phyloP scores from a whole-genome alignment of 2,113 vertebrate genomes.

The Sphaerodactylus townsendi region DNA sequence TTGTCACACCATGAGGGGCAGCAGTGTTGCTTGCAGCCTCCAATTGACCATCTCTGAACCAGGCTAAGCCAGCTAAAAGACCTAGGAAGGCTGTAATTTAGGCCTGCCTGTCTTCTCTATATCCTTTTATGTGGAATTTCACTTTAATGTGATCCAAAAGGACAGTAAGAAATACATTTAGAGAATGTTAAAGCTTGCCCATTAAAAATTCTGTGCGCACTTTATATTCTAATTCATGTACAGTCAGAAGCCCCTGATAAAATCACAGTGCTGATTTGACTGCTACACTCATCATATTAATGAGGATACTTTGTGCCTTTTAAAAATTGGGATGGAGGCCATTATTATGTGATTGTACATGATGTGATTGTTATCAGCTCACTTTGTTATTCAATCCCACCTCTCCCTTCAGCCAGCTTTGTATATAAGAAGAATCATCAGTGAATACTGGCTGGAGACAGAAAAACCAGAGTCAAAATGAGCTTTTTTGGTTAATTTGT shows the following conservation, averaged over 20 bases:
- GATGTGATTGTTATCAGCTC: constrained; percentile 81
- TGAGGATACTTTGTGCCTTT: constrained; percentile 86
- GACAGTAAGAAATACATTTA: constrained; percentile 81
- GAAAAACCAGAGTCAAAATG: constrained; percentile 42
- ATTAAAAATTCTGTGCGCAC: constrained; percentile 85
- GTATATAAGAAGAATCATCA: constrained; percentile 67
- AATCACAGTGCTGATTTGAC: constrained; percentile 84
- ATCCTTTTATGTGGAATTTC: constrained; percentile 79
- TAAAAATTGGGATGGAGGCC: constrained; percentile 83
- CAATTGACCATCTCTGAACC: constrained; percentile 74
- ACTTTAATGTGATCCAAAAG: constrained; percentile 82
- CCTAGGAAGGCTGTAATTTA: constrained; percentile 71
- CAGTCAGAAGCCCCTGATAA: constrained; percentile 84
- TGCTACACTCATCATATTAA: constrained; percentile 84
- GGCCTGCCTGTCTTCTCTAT: constrained; percentile 72
- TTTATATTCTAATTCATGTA: constrained; percentile 86
- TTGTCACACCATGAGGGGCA: background rate
- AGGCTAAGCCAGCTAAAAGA: constrained; percentile 57
- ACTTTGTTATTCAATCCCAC: constrained; percentile 81
- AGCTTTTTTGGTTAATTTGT: constrained; percentile 39
- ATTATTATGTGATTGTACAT: constrained; percentile 85
- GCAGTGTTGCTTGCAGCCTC: constrained; percentile 59
- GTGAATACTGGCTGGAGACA: constrained; percentile 20
- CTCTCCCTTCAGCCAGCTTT: constrained; percentile 77
- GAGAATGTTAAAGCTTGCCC: constrained; percentile 77